These are phyloP conservation scores for Chrysolina americana DNA, from an alignment of 2,888 invertebrate species.

Conservation along the genomic window DNA sequence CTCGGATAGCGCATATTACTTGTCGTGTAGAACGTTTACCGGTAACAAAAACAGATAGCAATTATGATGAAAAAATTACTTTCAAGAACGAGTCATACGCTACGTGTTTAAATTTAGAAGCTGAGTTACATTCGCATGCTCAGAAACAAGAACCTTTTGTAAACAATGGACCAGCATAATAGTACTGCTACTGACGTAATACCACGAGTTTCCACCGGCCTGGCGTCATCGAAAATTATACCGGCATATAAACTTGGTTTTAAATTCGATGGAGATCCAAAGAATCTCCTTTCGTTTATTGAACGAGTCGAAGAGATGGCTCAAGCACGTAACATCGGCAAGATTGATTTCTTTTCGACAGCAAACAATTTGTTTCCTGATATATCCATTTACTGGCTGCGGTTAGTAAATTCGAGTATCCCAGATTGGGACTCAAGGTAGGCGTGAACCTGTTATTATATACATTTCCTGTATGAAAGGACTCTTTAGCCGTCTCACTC, in stretches of 20 bases:
- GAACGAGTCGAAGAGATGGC: neutral
- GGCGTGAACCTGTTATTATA: neutral
- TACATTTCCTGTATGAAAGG: neutral
- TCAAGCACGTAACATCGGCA: constrained; percentile 5
- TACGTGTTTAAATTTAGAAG: constrained; percentile 27
- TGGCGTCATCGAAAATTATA: neutral
- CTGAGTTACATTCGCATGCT: constrained; percentile 19
- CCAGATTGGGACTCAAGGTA: constrained; percentile 21
- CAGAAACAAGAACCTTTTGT: neutral
- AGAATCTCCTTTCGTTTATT: constrained; percentile 32
- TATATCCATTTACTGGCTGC: constrained; percentile 30
- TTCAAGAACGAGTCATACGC: constrained; percentile 35
- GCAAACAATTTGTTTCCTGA: constrained; percentile 32
- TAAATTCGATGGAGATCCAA: constrained; percentile 32
- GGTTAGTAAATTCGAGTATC: constrained; percentile 27
- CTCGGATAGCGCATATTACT: constrained; percentile 14
- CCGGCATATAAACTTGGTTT: constrained; percentile 30
- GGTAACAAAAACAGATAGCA: neutral
- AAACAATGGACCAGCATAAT: neutral
- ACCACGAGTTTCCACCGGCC: neutral
- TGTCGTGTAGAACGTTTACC: constrained; percentile 26
- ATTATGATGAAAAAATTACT: neutral
- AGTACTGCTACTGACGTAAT: neutral
- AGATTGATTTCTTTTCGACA: constrained; percentile 24
- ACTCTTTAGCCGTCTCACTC: neutral